Conservation (phyloP, 2,797 vertebrate genomes). For the Crotalus adamanteus region DNA sequence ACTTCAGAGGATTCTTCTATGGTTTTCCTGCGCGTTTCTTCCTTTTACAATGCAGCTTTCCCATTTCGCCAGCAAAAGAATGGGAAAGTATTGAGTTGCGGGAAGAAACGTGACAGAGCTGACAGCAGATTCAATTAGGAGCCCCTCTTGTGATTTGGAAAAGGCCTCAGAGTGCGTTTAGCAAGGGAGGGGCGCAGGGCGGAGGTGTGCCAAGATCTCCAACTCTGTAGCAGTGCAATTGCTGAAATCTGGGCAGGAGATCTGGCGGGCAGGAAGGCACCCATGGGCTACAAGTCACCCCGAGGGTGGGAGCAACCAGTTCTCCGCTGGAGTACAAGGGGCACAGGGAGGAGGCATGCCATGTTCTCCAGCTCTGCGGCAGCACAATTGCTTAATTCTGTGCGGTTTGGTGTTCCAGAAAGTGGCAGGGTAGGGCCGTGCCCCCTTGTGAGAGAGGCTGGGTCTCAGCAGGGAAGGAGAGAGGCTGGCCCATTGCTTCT, state of each 20-base stretch:
- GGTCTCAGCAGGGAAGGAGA: background rate
- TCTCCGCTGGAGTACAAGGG: no score
- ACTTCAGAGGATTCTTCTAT: background rate
- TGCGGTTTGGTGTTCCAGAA: background rate
- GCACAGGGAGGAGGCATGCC: no score
- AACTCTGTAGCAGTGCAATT: background rate
- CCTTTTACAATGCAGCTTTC: background rate
- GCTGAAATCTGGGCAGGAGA: background rate
- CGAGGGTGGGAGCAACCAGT: no score
- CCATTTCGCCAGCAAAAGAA: background rate
- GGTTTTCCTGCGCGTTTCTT: background rate
- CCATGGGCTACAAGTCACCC: no score
- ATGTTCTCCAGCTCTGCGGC: no score
- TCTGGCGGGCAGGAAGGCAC: no score
- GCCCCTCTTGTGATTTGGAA: background rate
- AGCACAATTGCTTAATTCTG: no score
- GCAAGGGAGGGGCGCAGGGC: fast-evolving
- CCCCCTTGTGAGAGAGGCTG: background rate
- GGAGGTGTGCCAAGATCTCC: background rate
- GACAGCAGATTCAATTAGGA: background rate
- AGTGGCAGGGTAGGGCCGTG: background rate
- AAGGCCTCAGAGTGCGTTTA: background rate
- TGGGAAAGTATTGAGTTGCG: background rate
- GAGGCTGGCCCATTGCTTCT: background rate
- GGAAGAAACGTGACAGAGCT: background rate